Evolutionary conservation across 2,888 invertebrate genomes (phyloP).

Genomic region (Limnephilus rhombicus): DNA sequence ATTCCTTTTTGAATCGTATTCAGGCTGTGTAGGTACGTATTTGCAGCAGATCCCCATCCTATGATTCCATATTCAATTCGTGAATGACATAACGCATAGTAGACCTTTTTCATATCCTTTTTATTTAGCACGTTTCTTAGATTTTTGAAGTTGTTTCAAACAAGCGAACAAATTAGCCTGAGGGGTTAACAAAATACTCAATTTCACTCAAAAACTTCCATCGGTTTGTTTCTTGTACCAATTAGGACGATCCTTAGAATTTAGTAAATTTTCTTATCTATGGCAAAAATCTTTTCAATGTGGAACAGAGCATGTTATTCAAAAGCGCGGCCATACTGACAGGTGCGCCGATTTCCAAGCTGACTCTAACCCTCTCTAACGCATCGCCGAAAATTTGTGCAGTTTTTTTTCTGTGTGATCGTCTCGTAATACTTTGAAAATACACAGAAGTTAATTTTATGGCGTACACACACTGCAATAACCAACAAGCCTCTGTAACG

Average conservation of each 20-base stretch:
- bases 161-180: no score
- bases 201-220: neutral
- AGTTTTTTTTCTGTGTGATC: slow-evolving; percentile 62
- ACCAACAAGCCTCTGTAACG: slow-evolving; percentile 18
- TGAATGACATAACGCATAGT: no score
- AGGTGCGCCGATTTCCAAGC: slow-evolving; percentile 65
- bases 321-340: slow-evolving; percentile 56
- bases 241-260: neutral
- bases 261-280: neutral
- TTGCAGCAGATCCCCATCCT: no score
- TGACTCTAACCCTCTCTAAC: slow-evolving; percentile 67
- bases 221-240: neutral
- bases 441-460: neutral
- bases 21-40: no score
- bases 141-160: no score
- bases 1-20: no score
- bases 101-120: no score
- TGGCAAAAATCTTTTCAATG: neutral
- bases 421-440: slow-evolving; percentile 35
- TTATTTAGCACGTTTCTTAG: no score
- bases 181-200: no score
- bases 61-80: no score
- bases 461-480: slow-evolving; percentile 16
- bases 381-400: slow-evolving; percentile 68
- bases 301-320: neutral